Conservation (phyloP, 2,113 vertebrate genomes). For the Prochilodus magdalenae region DNA sequence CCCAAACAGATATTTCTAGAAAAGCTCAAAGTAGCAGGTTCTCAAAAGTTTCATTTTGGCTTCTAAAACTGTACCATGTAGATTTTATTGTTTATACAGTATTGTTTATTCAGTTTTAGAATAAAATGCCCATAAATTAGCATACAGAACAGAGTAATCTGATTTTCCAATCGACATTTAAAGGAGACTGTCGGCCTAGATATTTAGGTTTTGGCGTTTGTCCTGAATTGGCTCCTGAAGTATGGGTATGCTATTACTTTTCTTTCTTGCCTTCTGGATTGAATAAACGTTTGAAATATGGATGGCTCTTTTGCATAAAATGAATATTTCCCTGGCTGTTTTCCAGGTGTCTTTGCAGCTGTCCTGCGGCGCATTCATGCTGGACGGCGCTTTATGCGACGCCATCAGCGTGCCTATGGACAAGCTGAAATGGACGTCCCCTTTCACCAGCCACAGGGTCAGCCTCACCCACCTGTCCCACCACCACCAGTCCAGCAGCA, state of each 20-base stretch:
- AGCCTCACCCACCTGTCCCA: slow-evolving; percentile 78
- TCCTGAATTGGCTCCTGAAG: not conserved
- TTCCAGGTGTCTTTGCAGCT: slow-evolving; percentile 89
- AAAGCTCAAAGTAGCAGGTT: too few species aligned
- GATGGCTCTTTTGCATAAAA: too few species aligned
- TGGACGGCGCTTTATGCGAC: slow-evolving; percentile 83
- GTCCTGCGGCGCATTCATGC: slow-evolving; percentile 87
- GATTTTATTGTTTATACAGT: too few species aligned
- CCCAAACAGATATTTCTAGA: too few species aligned
- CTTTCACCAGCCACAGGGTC: slow-evolving; percentile 87
- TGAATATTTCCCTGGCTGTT: not conserved
- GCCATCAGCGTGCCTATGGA: slow-evolving; percentile 88
- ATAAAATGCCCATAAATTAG: too few species aligned
- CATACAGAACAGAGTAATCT: too few species aligned
- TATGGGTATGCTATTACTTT: not conserved
- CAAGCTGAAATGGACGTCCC: slow-evolving; percentile 94
- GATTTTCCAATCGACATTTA: too few species aligned
- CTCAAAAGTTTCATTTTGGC: too few species aligned
- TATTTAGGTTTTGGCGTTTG: too few species aligned
- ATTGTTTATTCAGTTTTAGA: too few species aligned
- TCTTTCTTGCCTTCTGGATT: not conserved
- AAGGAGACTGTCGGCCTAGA: too few species aligned
- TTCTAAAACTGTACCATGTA: too few species aligned
- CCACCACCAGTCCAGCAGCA: slow-evolving; percentile 53
- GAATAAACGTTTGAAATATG: not conserved